A percentile compares a stretch with the other conserved stretches of the same genome.
These are phyloP conservation scores for Athalia rosae DNA, from an alignment of 2,888 invertebrate species.

Conservation along the genomic window DNA sequence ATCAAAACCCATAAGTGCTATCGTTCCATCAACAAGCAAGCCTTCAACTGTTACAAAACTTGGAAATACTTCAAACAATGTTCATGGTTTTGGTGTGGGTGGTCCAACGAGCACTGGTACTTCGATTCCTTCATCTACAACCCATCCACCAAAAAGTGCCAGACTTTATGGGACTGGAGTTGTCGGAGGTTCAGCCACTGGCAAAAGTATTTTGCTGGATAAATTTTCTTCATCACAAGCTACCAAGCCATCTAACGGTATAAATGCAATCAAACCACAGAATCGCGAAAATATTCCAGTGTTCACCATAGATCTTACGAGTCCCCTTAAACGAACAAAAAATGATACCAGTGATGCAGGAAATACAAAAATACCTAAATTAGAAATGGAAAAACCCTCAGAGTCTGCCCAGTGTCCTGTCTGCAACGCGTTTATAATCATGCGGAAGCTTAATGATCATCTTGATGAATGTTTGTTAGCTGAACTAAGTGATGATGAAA, in stretches of 20 bases:
- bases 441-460: slow-evolving; percentile 70
- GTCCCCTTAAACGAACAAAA: slow-evolving; percentile 22
- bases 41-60: slow-evolving; percentile 58
- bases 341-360: too few species aligned
- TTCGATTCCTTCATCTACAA: slow-evolving; percentile 40
- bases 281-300: not conserved
- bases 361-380: slow-evolving; percentile 49
- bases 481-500: not conserved
- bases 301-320: slow-evolving; percentile 6
- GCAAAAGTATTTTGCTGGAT: slow-evolving; percentile 64
- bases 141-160: slow-evolving; percentile 17
- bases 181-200: slow-evolving; percentile 63
- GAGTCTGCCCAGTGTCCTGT: slow-evolving; percentile 69
- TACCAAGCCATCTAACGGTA: not conserved
- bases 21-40: slow-evolving; percentile 41
- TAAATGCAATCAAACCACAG: not conserved
- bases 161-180: slow-evolving; percentile 57
- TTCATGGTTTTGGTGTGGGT: slow-evolving; percentile 64
- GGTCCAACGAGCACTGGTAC: slow-evolving; percentile 54
- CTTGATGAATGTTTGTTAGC: slow-evolving; percentile 65
- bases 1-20: slow-evolving; percentile 36
- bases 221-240: slow-evolving; percentile 52
- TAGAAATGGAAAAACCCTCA: slow-evolving; percentile 40
- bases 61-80: slow-evolving; percentile 62
- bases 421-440: slow-evolving; percentile 68